Conservation (phyloP, 2,797 vertebrate species). For the Mormyrops boulengeri region DNA sequence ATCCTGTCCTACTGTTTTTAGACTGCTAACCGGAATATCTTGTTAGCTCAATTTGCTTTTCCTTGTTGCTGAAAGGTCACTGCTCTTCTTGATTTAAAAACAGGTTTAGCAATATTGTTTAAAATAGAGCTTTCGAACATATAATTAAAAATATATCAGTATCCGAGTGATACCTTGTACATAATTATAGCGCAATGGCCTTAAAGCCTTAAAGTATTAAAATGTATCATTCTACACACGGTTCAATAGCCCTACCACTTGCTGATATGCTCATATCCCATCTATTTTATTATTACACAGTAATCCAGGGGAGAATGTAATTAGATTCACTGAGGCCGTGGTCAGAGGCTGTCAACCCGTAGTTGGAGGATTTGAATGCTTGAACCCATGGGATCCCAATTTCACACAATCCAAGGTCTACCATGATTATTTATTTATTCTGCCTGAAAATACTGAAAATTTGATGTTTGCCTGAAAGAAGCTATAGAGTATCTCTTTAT, state of each 20-base stretch:
- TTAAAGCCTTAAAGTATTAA: slow-evolving; percentile 3
- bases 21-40: not conserved
- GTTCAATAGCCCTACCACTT: not conserved
- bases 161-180: not conserved
- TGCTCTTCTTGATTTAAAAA: not conserved
- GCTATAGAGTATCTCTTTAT: not conserved
- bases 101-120: not conserved
- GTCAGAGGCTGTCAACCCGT: slow-evolving; percentile 11
- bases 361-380: not conserved
- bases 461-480: slow-evolving; percentile 1
- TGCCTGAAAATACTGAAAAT: not conserved
- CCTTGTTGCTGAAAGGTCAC: not conserved
- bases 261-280: not conserved
- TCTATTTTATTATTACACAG: not conserved
- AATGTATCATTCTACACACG: not conserved
- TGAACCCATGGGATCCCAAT: not conserved
- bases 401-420: not conserved
- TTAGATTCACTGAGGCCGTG: not conserved
- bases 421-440: not conserved
- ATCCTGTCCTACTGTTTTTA: not conserved
- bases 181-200: not conserved
- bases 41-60: not conserved
- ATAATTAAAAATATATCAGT: slow-evolving; percentile 1
- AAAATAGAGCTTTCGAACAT: slow-evolving; percentile 5
- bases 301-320: slow-evolving; percentile 14